A percentile compares a stretch with the other conserved stretches of the same genome.
phyloP scores from a whole-genome alignment of 1,140 invertebrate genomes.

The Aethina tumida region DNA sequence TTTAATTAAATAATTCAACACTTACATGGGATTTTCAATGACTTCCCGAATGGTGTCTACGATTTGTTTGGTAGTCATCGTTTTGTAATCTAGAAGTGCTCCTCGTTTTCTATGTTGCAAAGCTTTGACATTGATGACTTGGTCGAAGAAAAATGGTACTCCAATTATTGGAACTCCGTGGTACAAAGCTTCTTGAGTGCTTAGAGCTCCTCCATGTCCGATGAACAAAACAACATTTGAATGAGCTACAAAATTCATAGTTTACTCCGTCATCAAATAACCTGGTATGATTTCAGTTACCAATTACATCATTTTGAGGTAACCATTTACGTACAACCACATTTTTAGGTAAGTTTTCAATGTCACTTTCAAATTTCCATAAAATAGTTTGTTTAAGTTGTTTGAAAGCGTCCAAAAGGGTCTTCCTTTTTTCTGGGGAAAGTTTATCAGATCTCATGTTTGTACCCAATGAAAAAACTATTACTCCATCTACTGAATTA shows the following conservation, averaged over 20 bases:
- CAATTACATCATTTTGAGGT: slow-evolving; percentile 38
- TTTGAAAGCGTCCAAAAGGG: slow-evolving; percentile 34
- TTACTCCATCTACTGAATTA: slow-evolving; percentile 33
- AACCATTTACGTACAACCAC: slow-evolving; percentile 40
- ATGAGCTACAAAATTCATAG: slow-evolving; percentile 20
- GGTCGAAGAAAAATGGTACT: slow-evolving; percentile 41
- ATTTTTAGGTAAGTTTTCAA: slow-evolving; percentile 40
- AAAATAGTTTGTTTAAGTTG: slow-evolving; percentile 33
- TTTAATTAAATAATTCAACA: not conserved
- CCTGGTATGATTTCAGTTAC: slow-evolving; percentile 20
- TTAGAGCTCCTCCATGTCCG: slow-evolving; percentile 38
- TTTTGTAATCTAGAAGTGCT: slow-evolving; percentile 16
- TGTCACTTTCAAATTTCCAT: slow-evolving; percentile 38
- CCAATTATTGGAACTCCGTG: slow-evolving; percentile 40
- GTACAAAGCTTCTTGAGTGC: slow-evolving; percentile 38
- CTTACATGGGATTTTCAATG: slow-evolving; percentile 27
- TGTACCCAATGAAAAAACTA: slow-evolving; percentile 40
- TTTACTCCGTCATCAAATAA: not conserved
- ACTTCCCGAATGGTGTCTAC: slow-evolving; percentile 13
- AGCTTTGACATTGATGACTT: slow-evolving; percentile 21
- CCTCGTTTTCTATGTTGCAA: slow-evolving; percentile 12
- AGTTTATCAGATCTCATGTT: slow-evolving; percentile 32
- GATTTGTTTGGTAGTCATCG: slow-evolving; percentile 16
- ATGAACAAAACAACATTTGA: slow-evolving; percentile 24
- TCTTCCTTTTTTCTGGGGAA: slow-evolving; percentile 22